These are phyloP conservation scores for Neofelis nebulosa DNA, from an alignment of 2,113 vertebrate genomes.

Conservation along the genomic window DNA sequence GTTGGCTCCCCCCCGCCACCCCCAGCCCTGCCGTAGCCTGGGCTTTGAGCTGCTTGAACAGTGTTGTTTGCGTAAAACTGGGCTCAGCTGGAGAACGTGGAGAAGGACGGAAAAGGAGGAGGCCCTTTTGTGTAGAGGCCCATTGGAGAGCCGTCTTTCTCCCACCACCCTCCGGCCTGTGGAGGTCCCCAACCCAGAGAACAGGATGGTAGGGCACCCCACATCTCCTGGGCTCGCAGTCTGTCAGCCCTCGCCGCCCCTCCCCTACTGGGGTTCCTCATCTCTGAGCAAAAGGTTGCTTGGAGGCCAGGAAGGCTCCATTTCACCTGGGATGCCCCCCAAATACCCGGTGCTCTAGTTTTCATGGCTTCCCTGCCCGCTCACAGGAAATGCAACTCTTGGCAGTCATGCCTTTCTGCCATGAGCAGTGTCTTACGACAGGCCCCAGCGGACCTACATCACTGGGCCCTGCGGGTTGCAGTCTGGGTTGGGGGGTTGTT, in stretches of 20 bases:
- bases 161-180: not conserved
- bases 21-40: slow-evolving; percentile 28
- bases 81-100: slow-evolving; percentile 86
- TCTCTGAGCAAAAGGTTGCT: not conserved
- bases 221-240: slow-evolving; percentile 60
- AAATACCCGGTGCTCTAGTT: slow-evolving; percentile 15
- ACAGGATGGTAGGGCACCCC: slow-evolving; percentile 64
- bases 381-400: slow-evolving; percentile 61
- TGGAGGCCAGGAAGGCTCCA: not conserved
- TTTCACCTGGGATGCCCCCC: slow-evolving; percentile 41
- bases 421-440: not conserved
- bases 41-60: slow-evolving; percentile 57
- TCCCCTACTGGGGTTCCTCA: not conserved
- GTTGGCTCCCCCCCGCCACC: slow-evolving; percentile 41
- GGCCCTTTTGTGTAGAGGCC: slow-evolving; percentile 89
- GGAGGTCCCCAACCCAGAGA: slow-evolving; percentile 57
- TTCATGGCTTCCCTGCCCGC: slow-evolving; percentile 46
- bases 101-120: slow-evolving; percentile 84
- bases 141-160: slow-evolving; percentile 75
- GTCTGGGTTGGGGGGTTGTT: not conserved
- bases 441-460: not conserved
- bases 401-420: not conserved
- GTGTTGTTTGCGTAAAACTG: slow-evolving; percentile 79
- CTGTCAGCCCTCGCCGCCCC: slow-evolving; percentile 69
- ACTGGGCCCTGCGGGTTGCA: not conserved